A percentile compares a stretch with the other conserved stretches of the same genome.
Conservation (phyloP, 1,140 invertebrate genomes). For the Vanessa tameamea region DNA sequence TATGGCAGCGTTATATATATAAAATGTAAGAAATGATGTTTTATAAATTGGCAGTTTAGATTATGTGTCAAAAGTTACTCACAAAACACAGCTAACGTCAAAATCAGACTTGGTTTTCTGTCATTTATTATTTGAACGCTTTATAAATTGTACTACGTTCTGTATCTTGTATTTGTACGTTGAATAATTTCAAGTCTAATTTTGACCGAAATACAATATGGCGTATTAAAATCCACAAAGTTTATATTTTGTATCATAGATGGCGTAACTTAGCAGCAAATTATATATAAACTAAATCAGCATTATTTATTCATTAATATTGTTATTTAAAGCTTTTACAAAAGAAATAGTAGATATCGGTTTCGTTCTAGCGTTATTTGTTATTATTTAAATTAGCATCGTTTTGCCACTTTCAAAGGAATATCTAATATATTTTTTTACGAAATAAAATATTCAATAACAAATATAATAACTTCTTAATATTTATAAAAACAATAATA, state of each 20-base stretch:
- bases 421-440: too few species aligned
- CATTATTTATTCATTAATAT: too few species aligned
- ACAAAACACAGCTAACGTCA: background rate
- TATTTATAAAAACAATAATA: too few species aligned
- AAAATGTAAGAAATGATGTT: slow-evolving; percentile 2
- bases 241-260: slow-evolving; percentile 1
- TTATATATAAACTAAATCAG: background rate
- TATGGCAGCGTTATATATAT: slow-evolving; percentile 17
- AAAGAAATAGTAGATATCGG: too few species aligned
- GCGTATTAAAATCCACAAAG: slow-evolving; percentile 1
- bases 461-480: too few species aligned
- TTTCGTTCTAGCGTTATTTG: too few species aligned
- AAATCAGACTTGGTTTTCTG: background rate
- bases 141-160: too few species aligned
- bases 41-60: slow-evolving; percentile 4
- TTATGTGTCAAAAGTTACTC: background rate
- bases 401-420: too few species aligned
- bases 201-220: background rate
- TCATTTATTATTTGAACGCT: background rate
- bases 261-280: slow-evolving; percentile 18
- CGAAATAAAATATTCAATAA: too few species aligned
- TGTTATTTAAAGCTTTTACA: too few species aligned
- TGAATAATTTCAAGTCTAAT: background rate
- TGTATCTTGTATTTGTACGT: too few species aligned
- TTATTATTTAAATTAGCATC: too few species aligned